Conservation (phyloP, 2,797 vertebrate species). For the Zalophus californianus region DNA sequence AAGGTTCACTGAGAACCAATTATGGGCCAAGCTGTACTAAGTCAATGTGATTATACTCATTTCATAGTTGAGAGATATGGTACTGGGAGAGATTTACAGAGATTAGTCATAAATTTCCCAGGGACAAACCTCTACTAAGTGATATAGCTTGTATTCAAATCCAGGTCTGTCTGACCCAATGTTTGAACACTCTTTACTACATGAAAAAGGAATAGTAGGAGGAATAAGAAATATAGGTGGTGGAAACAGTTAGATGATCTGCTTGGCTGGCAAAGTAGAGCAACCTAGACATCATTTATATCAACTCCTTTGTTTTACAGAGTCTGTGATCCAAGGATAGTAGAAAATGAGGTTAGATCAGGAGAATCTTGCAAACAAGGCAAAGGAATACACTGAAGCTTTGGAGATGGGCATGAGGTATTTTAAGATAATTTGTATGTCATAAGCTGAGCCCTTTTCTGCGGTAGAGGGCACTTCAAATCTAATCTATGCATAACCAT, state of each 20-base stretch:
- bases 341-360: background rate
- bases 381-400: background rate
- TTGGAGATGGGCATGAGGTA: background rate
- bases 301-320: background rate
- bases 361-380: background rate
- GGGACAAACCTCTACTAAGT: background rate
- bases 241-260: background rate
- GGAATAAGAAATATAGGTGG: background rate
- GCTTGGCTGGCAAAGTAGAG: background rate
- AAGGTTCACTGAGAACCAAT: conserved; percentile 32
- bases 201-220: background rate
- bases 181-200: background rate
- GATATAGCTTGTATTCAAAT: background rate
- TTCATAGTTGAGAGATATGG: conserved; percentile 45
- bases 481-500: background rate
- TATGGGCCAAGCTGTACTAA: background rate
- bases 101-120: conserved; percentile 26
- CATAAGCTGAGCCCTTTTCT: background rate
- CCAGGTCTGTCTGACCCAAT: conserved; percentile 19
- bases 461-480: background rate
- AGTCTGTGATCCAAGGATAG: background rate
- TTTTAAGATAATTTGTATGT: background rate
- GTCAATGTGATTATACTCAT: conserved; percentile 26
- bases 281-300: background rate
- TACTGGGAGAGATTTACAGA: conserved; percentile 7